Evolutionary conservation across 35 echinoderm and acorn worm species (phyloP), one percentile per base, ranked within the genome.

Genomic region (Lytechinus variegatus): DNA sequence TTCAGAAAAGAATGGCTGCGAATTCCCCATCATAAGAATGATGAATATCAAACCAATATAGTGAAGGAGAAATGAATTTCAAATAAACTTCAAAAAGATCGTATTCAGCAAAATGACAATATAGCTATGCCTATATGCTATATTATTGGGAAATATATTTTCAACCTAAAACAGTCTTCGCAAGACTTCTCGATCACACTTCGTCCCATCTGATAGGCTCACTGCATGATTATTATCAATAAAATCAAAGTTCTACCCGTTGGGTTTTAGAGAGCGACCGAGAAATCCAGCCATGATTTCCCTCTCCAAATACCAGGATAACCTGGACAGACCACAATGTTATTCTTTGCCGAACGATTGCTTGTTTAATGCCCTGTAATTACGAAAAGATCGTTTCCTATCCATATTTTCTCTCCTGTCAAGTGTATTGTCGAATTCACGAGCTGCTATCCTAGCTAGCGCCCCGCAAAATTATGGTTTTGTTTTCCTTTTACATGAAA

Each of bases 321-420:
- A 90, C 24, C 29, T 44, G 27, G 19, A 79, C 7, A 79, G 66
- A 79, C 66, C 66, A 16, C 66, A 90, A 4, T 90, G 88, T 90
- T 90, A 52, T 90, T 90, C 88, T 54, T 90, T 90, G 88, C 88
- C 10, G 88, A 33, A 51, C 52, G 88, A 90, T 90, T 90, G 88
- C 88, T 90, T 44, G 52, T 90, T 54, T 90, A 52, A 90, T 52
- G 52, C 88, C 88, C 88, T 44, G 88, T 90, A 90, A 90, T 90
- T 90, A 90, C 88, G 29, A 28, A 12, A 90, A 90, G 88, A 90
- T 5, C 28, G 88, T 54, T 90, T 90, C 88, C 88, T 33, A 21
- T 54, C 27, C 52, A 52, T 28, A 79, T 79, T n/a, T 16, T 19
- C 12, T 24, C 12, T 79, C 19, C 66, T 79, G 66, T 24, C 66